Percentiles rank a stretch among this genome's conserved stretches.
phyloP scores from a whole-genome alignment of 2,113 vertebrate species.

The Hydrochoerus hydrochaeris region DNA sequence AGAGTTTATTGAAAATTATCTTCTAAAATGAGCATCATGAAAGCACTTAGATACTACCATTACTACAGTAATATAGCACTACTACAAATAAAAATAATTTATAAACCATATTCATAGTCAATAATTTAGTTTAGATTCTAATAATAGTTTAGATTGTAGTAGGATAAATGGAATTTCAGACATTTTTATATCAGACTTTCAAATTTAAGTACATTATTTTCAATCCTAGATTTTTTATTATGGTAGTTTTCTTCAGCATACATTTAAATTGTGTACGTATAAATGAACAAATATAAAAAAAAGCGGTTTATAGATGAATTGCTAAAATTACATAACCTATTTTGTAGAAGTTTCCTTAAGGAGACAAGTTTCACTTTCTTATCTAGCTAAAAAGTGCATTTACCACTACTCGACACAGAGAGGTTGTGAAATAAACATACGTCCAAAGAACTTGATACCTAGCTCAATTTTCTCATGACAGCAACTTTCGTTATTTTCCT shows the following conservation, averaged over 20 bases:
- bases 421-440: constrained; percentile 71
- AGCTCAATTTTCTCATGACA: constrained; percentile 72
- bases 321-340: background rate
- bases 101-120: background rate
- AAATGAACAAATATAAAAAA: background rate
- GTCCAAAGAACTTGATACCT: constrained; percentile 64
- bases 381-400: constrained; percentile 73
- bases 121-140: no score
- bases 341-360: constrained; percentile 32
- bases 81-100: background rate
- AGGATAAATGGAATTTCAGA: background rate
- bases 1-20: background rate
- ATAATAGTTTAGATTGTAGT: background rate
- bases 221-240: background rate
- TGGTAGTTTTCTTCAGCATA: background rate
- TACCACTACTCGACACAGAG: constrained; percentile 68
- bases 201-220: background rate
- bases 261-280: background rate
- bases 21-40: background rate
- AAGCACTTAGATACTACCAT: background rate
- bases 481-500: constrained; percentile 43
- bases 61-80: no score
- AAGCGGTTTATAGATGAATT: background rate
- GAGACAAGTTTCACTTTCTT: constrained; percentile 59
- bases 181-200: background rate